Base-by-base conservation (phyloP, 2,797 vertebrate genomes). In the Pipistrellus kuhlii region DNA sequence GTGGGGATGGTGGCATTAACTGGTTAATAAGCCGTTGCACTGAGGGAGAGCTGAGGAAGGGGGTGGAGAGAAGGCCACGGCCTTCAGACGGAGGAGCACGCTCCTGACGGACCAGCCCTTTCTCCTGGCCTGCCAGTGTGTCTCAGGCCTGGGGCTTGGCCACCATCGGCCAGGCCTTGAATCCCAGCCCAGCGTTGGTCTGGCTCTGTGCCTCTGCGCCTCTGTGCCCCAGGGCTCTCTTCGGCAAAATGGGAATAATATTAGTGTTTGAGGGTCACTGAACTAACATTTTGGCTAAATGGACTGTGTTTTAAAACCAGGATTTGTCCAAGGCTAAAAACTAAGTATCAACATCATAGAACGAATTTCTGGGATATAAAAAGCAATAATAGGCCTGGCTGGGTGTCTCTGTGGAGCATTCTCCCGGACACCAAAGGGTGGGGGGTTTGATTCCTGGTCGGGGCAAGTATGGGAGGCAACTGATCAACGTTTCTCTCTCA, bases 261-360 rank as follows among this genome's bases (percentile, higher is more conserved):
- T 38, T 53, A 88, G 69, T 66, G 44, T 81, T 85, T 88, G 53
- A 93, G 55, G 20, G 44, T 59, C 71, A 82, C 15, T 55, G 51
- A 69, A 62, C 77, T 78, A 83, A 83, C 25, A 83, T 83, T 90
- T 64, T 80, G 51, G 44, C 72, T 81, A 27, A 55, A 48, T 53
- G 8, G 30, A 51, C 25, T 73, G 73, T 0, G 0, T 88, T 93
- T 96, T 71, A 77, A 90, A 92, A 92, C 77, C 25, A 85, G 89
- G 41, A 68, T 93, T 94, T 92, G 73, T 90, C 57, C 21, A 55
- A 78, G 83, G 21, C 48, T 77, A 55, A 91, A 91, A 82, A 90
- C 46, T 46, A 69, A 90, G 21, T 73, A 18, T 75, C 35, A 55
- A 10, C n/a, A 66, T 85, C 35, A 4, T 64, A 73, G 51, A 82